Base-by-base conservation (phyloP, 1,140 invertebrate species). In the Drosophila ohnishii region DNA sequence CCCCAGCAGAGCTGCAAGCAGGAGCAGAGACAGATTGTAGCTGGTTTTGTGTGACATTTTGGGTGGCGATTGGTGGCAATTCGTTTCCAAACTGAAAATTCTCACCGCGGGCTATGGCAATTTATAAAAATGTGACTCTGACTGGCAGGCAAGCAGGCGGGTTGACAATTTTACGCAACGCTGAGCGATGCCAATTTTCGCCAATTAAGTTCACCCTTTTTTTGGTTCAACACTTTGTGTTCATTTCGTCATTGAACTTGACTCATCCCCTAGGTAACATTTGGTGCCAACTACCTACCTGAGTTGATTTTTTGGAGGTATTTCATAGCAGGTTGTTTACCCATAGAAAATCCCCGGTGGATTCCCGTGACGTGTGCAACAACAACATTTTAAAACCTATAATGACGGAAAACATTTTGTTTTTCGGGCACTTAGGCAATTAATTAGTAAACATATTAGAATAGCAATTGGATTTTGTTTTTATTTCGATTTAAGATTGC, bases 161-260 rank as follows among this genome's bases (percentile, higher is more conserved):
- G 8, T 9, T 55, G 47, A 53, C 70, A 88, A 88, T 88, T 88
- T 88, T 72, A 78, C 78, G 84, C 73, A 60, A 71, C 61, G 80
- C 16, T 82, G 76, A 44, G 57, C 42, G 22, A 37, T 71, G 44
- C 14, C 66, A 60, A 75, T 84, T 83, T 83, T 72, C 65, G 22
- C 13, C 32, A 57, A 66, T 72, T 72, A 48, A 61, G 22, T 63
- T 51, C 42, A n/a, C 34, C 34, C 19, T 47, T 47, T 37, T 53
- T 62, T 73, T 81, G 13, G 22, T 34, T 34, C 59, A 16, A 67
- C 57, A 71, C 57, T 63, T 82, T 58, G 45, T 53, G 39, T 16
- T 19, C 25, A 44, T 76, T 89, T 80, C 83, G 87, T 87, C 87
- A 90, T 90, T 90, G 87, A 90, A 90, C 87, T 90, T 90, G 87